A percentile compares a stretch with the other conserved stretches of the same genome.
These are phyloP conservation scores for human (Homo sapiens) DNA, from an alignment of 2,113 vertebrate genomes.

Conservation along the genomic window GRCh38 chr2:48391501-48392000, in stretches of 20 bases:
- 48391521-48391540: not conserved
- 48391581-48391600: not conserved
- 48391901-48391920: not conserved
- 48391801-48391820: not conserved
- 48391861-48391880: not conserved
- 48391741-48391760: not conserved
- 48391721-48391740: not conserved
- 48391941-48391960: not conserved
- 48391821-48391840: not conserved
- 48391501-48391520: not conserved
- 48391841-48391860: not conserved
- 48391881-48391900: not conserved
- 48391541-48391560: not conserved
- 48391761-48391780: not conserved
- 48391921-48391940: not conserved
- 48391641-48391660: not conserved
- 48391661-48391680: not conserved
- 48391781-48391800: not conserved
- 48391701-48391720: not conserved
- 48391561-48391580: not conserved
- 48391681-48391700: not conserved
- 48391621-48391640: not conserved
- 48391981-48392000: not conserved
- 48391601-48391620: not conserved
- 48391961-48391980: not conserved